Evolutionary conservation across 92 coral and sea anemone species (phyloP).

Genomic region (Parazoanthus swiftii): DNA sequence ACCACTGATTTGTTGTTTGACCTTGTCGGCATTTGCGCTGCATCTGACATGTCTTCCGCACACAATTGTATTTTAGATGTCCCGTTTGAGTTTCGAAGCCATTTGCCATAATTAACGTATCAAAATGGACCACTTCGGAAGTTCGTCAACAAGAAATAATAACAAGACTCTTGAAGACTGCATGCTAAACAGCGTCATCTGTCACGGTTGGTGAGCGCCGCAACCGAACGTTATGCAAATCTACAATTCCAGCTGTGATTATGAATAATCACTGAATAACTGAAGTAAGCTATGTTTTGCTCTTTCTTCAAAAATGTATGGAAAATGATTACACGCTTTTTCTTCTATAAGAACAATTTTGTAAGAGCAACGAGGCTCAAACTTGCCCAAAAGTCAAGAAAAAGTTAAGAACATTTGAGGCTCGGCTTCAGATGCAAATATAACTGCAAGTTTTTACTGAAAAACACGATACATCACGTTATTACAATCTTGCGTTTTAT

Average conservation of each 20-base stretch:
- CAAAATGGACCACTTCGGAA: neutral
- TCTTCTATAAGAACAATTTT: too few species aligned
- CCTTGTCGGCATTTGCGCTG: neutral
- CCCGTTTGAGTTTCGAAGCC: neutral
- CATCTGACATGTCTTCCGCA: constrained; percentile 1
- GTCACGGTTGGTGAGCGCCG: constrained; percentile 14
- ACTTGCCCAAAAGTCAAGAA: too few species aligned
- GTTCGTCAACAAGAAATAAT: neutral
- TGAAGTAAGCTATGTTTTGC: too few species aligned
- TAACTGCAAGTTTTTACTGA: too few species aligned
- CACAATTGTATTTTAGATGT: neutral
- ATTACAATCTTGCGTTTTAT: too few species aligned
- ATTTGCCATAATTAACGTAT: neutral
- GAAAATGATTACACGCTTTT: too few species aligned
- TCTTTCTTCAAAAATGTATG: too few species aligned
- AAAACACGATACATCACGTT: too few species aligned
- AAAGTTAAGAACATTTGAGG: too few species aligned
- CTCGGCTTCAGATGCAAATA: too few species aligned
- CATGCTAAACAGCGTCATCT: constrained; percentile 6
- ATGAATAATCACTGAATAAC: neutral
- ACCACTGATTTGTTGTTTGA: neutral
- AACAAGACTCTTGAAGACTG: neutral
- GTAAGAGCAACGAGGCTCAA: too few species aligned
- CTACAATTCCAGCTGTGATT: neutral
- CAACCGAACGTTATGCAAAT: constrained; percentile 14